These are phyloP conservation scores for Antennarius striatus DNA, from an alignment of 2,113 vertebrate species.

Conservation along the genomic window DNA sequence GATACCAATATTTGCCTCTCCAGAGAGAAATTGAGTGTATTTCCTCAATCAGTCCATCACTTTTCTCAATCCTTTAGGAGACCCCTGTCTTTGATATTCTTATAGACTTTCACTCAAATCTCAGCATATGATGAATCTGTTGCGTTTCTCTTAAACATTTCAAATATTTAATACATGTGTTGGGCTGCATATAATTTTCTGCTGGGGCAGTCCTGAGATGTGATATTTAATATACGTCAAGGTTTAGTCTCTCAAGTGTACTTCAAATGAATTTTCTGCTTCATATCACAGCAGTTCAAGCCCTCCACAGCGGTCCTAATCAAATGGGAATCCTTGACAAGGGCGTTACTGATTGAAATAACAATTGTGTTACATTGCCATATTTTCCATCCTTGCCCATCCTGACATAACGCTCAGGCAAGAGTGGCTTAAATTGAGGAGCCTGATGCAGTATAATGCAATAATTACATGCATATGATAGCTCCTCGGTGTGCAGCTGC, in stretches of 20 bases:
- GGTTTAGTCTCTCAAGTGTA: constrained; percentile 65
- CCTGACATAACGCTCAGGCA: constrained; percentile 56
- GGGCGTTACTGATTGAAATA: constrained; percentile 65
- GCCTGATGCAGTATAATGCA: constrained; percentile 64
- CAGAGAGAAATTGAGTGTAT: too few species aligned
- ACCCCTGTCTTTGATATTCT: too few species aligned
- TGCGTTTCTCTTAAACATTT: constrained; percentile 44
- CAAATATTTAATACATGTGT: constrained; percentile 60
- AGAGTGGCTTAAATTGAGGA: constrained; percentile 65
- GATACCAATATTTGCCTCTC: too few species aligned
- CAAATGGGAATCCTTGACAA: constrained; percentile 62
- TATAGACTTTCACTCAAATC: too few species aligned
- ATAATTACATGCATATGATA: constrained; percentile 63
- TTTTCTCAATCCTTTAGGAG: too few species aligned
- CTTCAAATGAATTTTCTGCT: constrained; percentile 81
- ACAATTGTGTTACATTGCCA: constrained; percentile 65
- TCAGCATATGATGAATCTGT: too few species aligned
- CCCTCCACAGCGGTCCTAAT: constrained; percentile 65
- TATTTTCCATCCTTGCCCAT: constrained; percentile 64
- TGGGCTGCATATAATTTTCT: constrained; percentile 52
- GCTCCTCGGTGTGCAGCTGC: constrained; percentile 16
- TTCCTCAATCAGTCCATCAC: too few species aligned
- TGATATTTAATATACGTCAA: constrained; percentile 67
- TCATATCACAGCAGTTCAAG: constrained; percentile 58
- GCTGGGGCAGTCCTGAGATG: constrained; percentile 47